These are phyloP conservation scores for Numenius arquata DNA, from an alignment of 2,113 vertebrate species.

Conservation along the genomic window DNA sequence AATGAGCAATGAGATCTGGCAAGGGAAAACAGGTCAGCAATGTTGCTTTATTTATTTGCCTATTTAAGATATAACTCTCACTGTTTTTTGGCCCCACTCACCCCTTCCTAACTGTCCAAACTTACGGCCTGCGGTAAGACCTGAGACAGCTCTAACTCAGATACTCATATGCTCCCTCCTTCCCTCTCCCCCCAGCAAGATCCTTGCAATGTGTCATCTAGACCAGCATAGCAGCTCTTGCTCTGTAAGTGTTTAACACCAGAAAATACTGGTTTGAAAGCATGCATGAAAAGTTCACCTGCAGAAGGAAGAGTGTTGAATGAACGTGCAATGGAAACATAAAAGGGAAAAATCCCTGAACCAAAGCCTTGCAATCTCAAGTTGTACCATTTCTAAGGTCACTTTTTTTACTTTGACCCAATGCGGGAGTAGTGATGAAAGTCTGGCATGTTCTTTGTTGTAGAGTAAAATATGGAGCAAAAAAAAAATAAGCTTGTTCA, in stretches of 20 bases:
- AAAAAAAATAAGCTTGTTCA: not conserved
- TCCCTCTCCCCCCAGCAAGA: not conserved
- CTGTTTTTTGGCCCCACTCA: not conserved
- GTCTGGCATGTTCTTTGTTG: not conserved
- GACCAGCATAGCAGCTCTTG: not conserved
- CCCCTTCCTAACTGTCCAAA: not conserved
- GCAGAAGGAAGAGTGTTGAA: not conserved
- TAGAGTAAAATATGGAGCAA: not conserved
- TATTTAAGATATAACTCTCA: not conserved
- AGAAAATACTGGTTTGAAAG: not conserved
- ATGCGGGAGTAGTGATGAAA: not conserved
- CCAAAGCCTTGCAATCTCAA: not conserved
- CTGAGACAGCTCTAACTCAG: not conserved
- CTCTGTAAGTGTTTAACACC: not conserved
- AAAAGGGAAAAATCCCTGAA: not conserved
- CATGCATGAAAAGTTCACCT: not conserved
- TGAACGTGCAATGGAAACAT: not conserved
- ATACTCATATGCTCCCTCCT: not conserved
- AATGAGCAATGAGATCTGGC: not conserved
- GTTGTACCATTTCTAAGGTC: not conserved
- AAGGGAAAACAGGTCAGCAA: not conserved
- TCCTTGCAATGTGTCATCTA: not conserved
- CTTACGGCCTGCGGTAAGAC: not conserved
- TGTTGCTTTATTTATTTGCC: not conserved
- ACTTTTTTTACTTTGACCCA: not conserved